phyloP scores from a whole-genome alignment of 2,888 invertebrate species.

The Himalopsyche japonica region DNA sequence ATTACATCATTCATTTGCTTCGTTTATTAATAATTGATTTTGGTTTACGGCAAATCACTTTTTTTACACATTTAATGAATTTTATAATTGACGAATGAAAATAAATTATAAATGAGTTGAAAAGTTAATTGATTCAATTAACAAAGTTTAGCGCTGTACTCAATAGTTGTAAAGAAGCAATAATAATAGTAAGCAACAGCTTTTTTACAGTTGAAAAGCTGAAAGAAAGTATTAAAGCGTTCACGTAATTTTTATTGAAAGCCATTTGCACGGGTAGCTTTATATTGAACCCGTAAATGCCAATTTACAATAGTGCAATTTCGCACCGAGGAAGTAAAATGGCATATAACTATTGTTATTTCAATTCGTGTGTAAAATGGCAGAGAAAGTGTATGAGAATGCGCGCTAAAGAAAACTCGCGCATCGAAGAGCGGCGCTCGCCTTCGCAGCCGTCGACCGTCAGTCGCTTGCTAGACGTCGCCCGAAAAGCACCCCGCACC shows the following conservation, averaged over 20 bases:
- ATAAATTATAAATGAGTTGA: too few relatives aligned
- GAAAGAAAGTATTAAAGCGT: background rate
- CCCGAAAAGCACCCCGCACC: conserved; percentile 1
- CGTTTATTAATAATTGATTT: too few relatives aligned
- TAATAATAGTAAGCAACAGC: too few relatives aligned
- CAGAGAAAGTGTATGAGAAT: background rate
- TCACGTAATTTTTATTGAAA: background rate
- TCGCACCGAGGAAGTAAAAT: background rate
- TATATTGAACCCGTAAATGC: background rate
- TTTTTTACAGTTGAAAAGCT: too few relatives aligned
- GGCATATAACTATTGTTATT: background rate
- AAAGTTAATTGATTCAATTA: too few relatives aligned
- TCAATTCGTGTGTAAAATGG: background rate
- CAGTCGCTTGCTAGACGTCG: conserved; percentile 27
- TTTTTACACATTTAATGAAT: too few relatives aligned
- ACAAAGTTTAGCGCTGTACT: too few relatives aligned
- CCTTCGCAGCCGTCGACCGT: background rate
- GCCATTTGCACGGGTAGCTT: background rate
- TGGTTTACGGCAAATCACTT: too few relatives aligned
- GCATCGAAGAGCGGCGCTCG: background rate
- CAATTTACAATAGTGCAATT: background rate
- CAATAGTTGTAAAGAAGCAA: too few relatives aligned
- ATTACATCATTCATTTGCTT: too few relatives aligned
- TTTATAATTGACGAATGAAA: too few relatives aligned
- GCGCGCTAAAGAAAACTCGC: background rate